Evolutionary conservation across 2,888 invertebrate genomes (phyloP), one percentile per base, ranked within the genome.

Genomic region (Ellobium chinense): DNA sequence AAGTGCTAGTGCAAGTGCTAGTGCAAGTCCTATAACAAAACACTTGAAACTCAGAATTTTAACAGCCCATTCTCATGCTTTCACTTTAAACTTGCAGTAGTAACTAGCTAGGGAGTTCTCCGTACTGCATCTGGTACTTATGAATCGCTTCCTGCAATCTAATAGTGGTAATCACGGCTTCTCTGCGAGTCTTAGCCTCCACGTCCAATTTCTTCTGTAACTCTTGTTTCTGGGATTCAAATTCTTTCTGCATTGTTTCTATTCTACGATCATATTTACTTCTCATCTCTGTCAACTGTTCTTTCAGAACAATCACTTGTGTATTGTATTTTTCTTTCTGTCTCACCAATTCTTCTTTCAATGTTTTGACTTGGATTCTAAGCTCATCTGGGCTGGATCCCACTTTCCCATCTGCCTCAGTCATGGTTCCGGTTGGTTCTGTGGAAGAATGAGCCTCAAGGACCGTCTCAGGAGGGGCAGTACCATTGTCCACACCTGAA

Each of bases 131-230:
- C 39, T 89, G 86, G 83, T 90, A 91, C 46, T 82, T 78, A 39
- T 88, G 86, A 14, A 90, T 73, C 68, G 89, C 84, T 27, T 85
- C 77, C 79, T 91, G 89, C n/a, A 92, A 80, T 4, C 81, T 79
- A 9, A 91, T 84, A 7, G 90, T 86, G 73, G 86, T 83, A 21
- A 85, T 81, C 46, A 91, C 87, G 39, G 91, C 90, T 29, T 89
- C 87, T 27, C 86, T 86, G 31, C 86, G 85, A n/a, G 88, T 85
- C 4, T 74, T 62, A 39, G 83, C 86, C 82, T 91, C 91, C n/a
- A 79, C 82, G 21, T 87, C 85, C 58, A 91, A 65, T 72, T 89
- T 87, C 21, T 78, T 63, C 39, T 85, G 83, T 36, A 91, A 75
- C 18, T 87, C 86, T 24, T 85, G 70, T 18, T 88, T 46, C 62